Evolutionary conservation across 1,140 invertebrate species (phyloP), one percentile per base, ranked within the genome.

Genomic region (Bathynomus jamesi): DNA sequence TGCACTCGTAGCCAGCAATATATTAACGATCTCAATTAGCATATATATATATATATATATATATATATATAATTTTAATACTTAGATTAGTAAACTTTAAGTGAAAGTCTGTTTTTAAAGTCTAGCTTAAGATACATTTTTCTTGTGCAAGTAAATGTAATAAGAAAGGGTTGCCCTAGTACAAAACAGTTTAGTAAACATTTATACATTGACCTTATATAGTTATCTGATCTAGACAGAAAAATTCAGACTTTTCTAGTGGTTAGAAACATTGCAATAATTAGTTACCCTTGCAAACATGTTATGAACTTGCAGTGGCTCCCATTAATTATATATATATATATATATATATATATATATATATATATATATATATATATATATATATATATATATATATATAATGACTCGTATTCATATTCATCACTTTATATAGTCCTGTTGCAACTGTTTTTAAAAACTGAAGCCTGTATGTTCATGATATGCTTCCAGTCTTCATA

Each of bases 341-440:
- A 53, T 53, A 53, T 53, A 53, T 53, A 53, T 53, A 53, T 53
- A 53, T 53, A 53, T 53, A 53, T 53, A 53, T 53, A 53, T 53
- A 40, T 53, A 53, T 53, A 53, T 53, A 53, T 53, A 53, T 53
- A 53, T 53, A 40, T 53, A 53, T 53, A 53, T 2, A 53, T 53
- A 53, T 53, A 53, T 53, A 53, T 53, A 53, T 53, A 40, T 53
- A 53, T 53, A 53, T 53, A 53, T 53, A 53, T 53, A 53, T 53
- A 53, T n/a, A n/a, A n/a, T n/a, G n/a, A n/a, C n/a, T n/a, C n/a
- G n/a, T n/a, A n/a, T n/a, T n/a, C n/a, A n/a, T n/a, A n/a, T n/a
- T n/a, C n/a, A n/a, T n/a, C n/a, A n/a, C n/a, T n/a, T n/a, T 53
- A 53, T 40, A 53, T 53, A 53, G 13, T 17, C 21, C 13, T 53